Evolutionary conservation across 1,140 invertebrate genomes (phyloP).

Genomic region (Leptopilina clavipes): DNA sequence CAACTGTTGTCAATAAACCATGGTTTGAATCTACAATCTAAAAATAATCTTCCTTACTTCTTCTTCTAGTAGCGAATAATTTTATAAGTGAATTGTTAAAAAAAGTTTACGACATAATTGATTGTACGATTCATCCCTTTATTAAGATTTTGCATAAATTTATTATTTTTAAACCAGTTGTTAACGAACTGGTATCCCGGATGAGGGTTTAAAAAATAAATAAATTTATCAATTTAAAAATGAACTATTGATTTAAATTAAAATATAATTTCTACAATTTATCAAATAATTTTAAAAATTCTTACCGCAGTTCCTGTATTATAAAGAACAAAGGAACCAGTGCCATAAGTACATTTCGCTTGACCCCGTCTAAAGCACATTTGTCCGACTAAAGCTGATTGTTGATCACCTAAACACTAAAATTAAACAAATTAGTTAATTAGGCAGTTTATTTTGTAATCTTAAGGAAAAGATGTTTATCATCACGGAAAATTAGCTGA

Average conservation of each 20-base stretch:
- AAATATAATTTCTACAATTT: too few species aligned
- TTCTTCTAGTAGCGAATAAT: neutral
- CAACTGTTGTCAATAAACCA: constrained; percentile 96
- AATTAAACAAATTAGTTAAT: constrained; percentile 47
- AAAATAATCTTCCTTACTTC: constrained; percentile 51
- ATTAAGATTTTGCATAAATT: too few species aligned
- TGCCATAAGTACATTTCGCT: constrained; percentile 96
- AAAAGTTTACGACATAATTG: too few species aligned
- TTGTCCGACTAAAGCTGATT: constrained; percentile 94
- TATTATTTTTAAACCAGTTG: too few species aligned
- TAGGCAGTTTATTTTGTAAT: constrained; percentile 35
- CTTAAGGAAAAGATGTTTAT: too few species aligned
- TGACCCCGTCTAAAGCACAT: constrained; percentile 91
- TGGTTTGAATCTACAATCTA: constrained; percentile 88
- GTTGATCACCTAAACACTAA: constrained; percentile 94
- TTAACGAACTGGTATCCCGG: too few species aligned
- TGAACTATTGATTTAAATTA: too few species aligned
- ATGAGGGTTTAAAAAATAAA: too few species aligned
- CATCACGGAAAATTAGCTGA: too few species aligned
- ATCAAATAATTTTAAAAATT: constrained; percentile 38
- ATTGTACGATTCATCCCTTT: too few species aligned
- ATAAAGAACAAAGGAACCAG: constrained; percentile 95
- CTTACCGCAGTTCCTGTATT: constrained; percentile 89
- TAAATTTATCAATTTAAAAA: too few species aligned
- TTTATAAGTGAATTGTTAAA: too few species aligned